These are phyloP conservation scores for Macrophya annulata DNA, from an alignment of 2,888 invertebrate genomes.

Conservation along the genomic window DNA sequence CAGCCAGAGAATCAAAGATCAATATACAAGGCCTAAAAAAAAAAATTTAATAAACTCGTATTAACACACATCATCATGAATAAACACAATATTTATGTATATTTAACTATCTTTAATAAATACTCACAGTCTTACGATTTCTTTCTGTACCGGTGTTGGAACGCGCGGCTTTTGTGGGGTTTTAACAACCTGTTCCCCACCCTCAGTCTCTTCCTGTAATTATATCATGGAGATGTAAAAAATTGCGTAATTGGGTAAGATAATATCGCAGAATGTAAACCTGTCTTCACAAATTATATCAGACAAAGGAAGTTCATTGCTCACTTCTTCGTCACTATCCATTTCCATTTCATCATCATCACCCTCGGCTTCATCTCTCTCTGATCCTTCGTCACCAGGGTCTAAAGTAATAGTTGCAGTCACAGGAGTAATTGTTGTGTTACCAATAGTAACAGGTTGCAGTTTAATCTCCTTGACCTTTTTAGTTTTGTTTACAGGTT, in stretches of 20 bases:
- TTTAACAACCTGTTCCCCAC: constrained; percentile 78
- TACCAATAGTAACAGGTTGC: constrained; percentile 83
- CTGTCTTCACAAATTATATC: neutral
- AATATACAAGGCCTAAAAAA: constrained; percentile 93
- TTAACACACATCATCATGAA: neutral
- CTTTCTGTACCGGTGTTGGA: constrained; percentile 76
- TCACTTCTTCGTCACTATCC: constrained; percentile 78
- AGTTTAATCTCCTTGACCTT: constrained; percentile 81
- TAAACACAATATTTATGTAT: neutral
- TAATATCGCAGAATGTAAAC: neutral
- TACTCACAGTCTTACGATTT: constrained; percentile 86
- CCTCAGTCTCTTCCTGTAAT: constrained; percentile 79
- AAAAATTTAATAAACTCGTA: constrained; percentile 56
- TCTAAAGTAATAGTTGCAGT: constrained; percentile 81
- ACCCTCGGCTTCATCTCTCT: constrained; percentile 91
- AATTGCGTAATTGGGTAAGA: neutral
- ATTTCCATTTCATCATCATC: constrained; percentile 87
- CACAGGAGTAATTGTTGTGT: constrained; percentile 84
- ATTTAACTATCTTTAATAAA: neutral
- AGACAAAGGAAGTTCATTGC: neutral
- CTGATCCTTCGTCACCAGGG: constrained; percentile 86
- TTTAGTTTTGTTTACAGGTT: constrained; percentile 66
- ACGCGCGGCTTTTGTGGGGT: constrained; percentile 82
- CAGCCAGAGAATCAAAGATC: constrained; percentile 96
- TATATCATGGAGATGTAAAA: neutral